These are phyloP conservation scores for Drosophila persimilis DNA, from an alignment of 1,140 invertebrate genomes.

Conservation along the genomic window DNA sequence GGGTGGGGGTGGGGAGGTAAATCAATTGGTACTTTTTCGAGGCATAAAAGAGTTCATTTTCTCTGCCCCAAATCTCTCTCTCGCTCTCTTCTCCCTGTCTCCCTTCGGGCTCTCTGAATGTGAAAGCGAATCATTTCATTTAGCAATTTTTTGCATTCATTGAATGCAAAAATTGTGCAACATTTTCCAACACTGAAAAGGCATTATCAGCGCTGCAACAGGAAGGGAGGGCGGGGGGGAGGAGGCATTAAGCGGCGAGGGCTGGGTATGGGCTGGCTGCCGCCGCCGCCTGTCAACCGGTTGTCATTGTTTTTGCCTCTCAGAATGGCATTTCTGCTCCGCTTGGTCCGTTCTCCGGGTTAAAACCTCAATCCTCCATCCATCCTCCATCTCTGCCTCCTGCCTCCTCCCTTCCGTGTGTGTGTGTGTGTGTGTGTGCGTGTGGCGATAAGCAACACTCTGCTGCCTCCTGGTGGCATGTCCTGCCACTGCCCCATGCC, in stretches of 20 bases:
- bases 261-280: constrained; percentile 20
- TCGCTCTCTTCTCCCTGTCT: constrained; percentile 1
- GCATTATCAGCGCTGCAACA: constrained; percentile 37
- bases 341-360: constrained; percentile 50
- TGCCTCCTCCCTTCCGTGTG: constrained; percentile 1
- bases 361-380: constrained; percentile 33
- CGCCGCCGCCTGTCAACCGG: constrained; percentile 54
- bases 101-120: constrained; percentile 9
- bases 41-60: constrained; percentile 55
- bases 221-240: too few relatives aligned
- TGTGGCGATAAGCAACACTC: constrained; percentile 49
- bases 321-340: constrained; percentile 31
- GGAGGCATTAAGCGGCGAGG: not conserved
- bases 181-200: constrained; percentile 74
- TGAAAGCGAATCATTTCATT: constrained; percentile 71
- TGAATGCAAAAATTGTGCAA: constrained; percentile 65
- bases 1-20: constrained; percentile 12
- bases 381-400: constrained; percentile 1
- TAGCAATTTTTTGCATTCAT: constrained; percentile 68
- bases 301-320: constrained; percentile 71
- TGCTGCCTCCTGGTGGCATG: too few relatives aligned
- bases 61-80: not conserved
- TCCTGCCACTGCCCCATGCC: constrained; percentile 34
- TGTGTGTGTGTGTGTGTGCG: constrained; percentile 20
- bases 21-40: constrained; percentile 37